phyloP scores from a whole-genome alignment of 2,113 vertebrate species.

The Hippocampus guttulatus region DNA sequence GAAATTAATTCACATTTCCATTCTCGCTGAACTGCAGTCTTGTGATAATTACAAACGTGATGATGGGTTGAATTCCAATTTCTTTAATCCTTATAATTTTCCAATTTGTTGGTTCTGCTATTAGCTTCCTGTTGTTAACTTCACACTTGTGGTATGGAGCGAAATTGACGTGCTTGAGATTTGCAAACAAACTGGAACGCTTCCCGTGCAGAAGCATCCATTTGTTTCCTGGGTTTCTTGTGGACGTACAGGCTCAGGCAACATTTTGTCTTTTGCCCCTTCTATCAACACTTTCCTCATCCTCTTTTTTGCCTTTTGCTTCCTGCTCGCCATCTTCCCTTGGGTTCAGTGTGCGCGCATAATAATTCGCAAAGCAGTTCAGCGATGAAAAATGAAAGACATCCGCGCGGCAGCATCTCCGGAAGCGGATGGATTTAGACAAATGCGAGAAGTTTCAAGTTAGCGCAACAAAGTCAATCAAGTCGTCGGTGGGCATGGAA shows the following conservation, averaged over 20 bases:
- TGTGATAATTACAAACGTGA: too few species aligned
- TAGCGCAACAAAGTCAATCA: constrained; percentile 4
- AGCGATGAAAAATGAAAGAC: constrained; percentile 44
- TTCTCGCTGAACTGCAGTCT: too few species aligned
- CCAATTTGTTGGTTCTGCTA: too few species aligned
- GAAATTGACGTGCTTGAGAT: too few species aligned
- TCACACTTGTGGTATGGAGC: too few species aligned
- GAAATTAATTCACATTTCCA: too few species aligned
- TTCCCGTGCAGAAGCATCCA: not conserved
- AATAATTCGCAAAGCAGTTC: constrained; percentile 38
- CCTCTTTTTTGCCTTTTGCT: not conserved
- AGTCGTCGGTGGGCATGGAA: not conserved
- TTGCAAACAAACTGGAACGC: too few species aligned
- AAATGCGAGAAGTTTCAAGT: constrained; percentile 23
- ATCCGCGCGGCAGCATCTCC: constrained; percentile 26
- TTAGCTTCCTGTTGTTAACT: not conserved
- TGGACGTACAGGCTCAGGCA: constrained; percentile 19
- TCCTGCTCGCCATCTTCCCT: not conserved
- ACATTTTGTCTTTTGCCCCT: constrained; percentile 23
- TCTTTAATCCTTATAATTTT: too few species aligned
- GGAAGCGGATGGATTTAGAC: constrained; percentile 29
- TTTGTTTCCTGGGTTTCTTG: constrained; percentile 3
- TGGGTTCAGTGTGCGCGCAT: not conserved
- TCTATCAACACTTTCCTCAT: not conserved
- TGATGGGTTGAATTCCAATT: too few species aligned